Base-by-base conservation (phyloP, 1,140 invertebrate genomes). In the Pseudomyrmex gracilis region DNA sequence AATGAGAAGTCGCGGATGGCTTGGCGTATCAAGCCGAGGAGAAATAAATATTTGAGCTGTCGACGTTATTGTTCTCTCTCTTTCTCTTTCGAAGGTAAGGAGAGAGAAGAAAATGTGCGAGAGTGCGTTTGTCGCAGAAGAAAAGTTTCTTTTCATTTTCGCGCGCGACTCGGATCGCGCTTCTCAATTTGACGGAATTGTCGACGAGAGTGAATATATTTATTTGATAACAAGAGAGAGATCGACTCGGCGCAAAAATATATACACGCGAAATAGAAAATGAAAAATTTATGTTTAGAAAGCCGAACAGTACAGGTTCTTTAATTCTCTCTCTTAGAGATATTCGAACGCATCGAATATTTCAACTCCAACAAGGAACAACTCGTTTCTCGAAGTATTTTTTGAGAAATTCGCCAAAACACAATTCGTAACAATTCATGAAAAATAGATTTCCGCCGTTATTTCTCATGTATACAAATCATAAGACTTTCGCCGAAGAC, bases 21-120 rank as follows among this genome's bases (percentile, higher is more conserved):
- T n/a, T 43, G n/a, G 22, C 22, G 61, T 15, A 55, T 73, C 49
- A 51, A 57, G 53, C 22, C 13, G 20, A 67, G 49, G 13, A 8
- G 53, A 83, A 83, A 83, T 74, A 83, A 83, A 76, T 83, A 83
- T 67, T 83, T 67, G 43, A 58, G n/a, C 61, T 9, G 66, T 66
- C 20, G 45, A 17, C 47, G 66, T 67, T 66, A 63, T 45, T 51
- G 15, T 61, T 22, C 61, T 74, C 20, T 7, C 47, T 63, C 22
- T 7, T 15, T 51, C 24, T 76, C 24, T 77, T 17, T 67, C 17
- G 60, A 76, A 47, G 34, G 9, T 67, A 57, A 22, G 12, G 17
- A 34, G 13, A 43, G 17, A 34, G 13, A 43, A 45, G 17, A 53
- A 66, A 77, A 77, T 57, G 4, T 34, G 47, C 49, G 9, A 34